Percentiles rank a stretch among this genome's conserved stretches.
Evolutionary conservation across 1,140 invertebrate species (phyloP).

Genomic region (Ceratina calcarata): DNA sequence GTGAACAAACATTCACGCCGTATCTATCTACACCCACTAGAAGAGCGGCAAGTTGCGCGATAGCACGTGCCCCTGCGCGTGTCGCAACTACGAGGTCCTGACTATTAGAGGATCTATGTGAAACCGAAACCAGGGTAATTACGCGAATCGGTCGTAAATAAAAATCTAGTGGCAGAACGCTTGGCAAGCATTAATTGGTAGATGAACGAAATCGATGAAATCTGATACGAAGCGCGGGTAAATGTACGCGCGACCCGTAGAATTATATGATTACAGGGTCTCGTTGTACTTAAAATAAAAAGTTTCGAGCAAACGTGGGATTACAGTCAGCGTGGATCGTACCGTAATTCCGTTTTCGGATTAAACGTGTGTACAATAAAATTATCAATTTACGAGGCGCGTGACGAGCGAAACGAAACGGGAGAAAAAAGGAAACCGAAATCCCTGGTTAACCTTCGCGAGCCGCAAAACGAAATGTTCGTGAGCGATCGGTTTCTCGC

Average conservation of each 20-base stretch:
- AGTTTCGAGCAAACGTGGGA: too few relatives aligned
- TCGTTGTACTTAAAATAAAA: too few relatives aligned
- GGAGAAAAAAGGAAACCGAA: neutral
- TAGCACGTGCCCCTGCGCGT: slow-evolving; percentile 60
- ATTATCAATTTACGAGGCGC: slow-evolving; percentile 23
- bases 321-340: too few relatives aligned
- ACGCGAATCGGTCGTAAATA: too few relatives aligned
- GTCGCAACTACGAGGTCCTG: neutral
- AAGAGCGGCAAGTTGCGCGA: slow-evolving; percentile 59
- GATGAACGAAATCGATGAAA: too few relatives aligned
- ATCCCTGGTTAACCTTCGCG: slow-evolving; percentile 34
- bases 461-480: slow-evolving; percentile 2
- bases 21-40: slow-evolving; percentile 64
- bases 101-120: too few relatives aligned
- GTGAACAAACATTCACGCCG: slow-evolving; percentile 59
- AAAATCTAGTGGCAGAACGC: too few relatives aligned
- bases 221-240: too few relatives aligned
- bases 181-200: too few relatives aligned
- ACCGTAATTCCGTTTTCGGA: neutral
- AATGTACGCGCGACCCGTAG: too few relatives aligned
- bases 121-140: too few relatives aligned
- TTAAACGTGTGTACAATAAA: slow-evolving; percentile 14
- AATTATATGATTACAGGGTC: too few relatives aligned
- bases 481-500: slow-evolving; percentile 54
- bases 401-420: neutral